Conservation (phyloP, 2,888 invertebrate genomes). For the Apodemia mormo region DNA sequence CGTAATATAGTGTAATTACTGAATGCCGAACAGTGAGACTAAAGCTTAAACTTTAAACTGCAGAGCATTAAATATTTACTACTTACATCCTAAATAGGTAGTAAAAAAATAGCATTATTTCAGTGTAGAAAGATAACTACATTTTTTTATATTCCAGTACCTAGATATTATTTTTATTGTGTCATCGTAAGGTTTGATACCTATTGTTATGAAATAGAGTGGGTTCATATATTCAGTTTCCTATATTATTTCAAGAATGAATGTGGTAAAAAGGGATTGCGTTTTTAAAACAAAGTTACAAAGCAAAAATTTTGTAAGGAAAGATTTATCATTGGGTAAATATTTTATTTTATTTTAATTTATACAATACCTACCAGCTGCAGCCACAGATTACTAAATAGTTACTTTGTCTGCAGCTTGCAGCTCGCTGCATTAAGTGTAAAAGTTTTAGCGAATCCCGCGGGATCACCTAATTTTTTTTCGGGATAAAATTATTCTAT, state of each 20-base stretch:
- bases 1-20: too few species aligned
- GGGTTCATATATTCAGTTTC: background rate
- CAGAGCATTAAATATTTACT: too few species aligned
- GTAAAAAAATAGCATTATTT: background rate
- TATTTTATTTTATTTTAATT: background rate
- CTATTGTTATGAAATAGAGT: background rate
- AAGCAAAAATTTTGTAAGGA: slow-evolving; percentile 56
- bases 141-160: background rate
- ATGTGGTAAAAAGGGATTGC: slow-evolving; percentile 61
- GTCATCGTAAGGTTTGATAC: background rate
- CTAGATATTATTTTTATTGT: background rate
- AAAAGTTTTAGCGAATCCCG: too few species aligned
- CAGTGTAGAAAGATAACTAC: background rate
- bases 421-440: too few species aligned
- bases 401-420: too few species aligned
- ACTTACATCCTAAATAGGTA: too few species aligned
- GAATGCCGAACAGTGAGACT: too few species aligned
- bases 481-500: too few species aligned
- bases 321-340: slow-evolving; percentile 57
- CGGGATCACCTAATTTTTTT: too few species aligned
- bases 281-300: slow-evolving; percentile 43
- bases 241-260: slow-evolving; percentile 49
- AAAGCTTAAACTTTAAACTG: too few species aligned
- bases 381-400: too few species aligned
- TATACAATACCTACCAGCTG: too few species aligned